phyloP scores from a whole-genome alignment of 2,888 invertebrate genomes.

The Dasypolia templi region DNA sequence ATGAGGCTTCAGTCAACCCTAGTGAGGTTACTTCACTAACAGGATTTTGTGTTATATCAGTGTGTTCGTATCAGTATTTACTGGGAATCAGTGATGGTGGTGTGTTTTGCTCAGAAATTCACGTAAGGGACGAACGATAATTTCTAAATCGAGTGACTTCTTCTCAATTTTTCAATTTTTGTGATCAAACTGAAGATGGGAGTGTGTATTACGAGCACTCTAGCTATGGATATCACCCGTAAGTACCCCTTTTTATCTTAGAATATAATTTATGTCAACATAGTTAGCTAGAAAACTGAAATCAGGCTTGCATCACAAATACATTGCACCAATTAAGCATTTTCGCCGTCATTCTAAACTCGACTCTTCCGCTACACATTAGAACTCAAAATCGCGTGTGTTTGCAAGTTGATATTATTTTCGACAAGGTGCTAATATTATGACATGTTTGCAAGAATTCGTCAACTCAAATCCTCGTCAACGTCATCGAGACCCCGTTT shows the following conservation, averaged over 20 bases:
- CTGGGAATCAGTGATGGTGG: slow-evolving; percentile 64
- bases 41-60: slow-evolving; percentile 72
- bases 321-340: slow-evolving; percentile 46
- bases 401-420: slow-evolving; percentile 36
- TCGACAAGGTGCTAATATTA: slow-evolving; percentile 45
- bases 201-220: slow-evolving; percentile 83
- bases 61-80: slow-evolving; percentile 66
- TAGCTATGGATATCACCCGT: slow-evolving; percentile 88
- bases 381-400: slow-evolving; percentile 30
- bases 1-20: slow-evolving; percentile 80
- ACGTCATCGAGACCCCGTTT: slow-evolving; percentile 43
- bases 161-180: slow-evolving; percentile 37
- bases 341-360: slow-evolving; percentile 23
- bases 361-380: slow-evolving; percentile 7
- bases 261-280: slow-evolving; percentile 22
- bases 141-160: slow-evolving; percentile 19
- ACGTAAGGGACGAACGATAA: slow-evolving; percentile 37
- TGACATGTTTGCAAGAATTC: slow-evolving; percentile 41
- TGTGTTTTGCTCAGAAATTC: slow-evolving; percentile 61
- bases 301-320: slow-evolving; percentile 52
- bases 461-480: slow-evolving; percentile 34
- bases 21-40: slow-evolving; percentile 74
- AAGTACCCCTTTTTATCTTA: slow-evolving; percentile 70
- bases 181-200: slow-evolving; percentile 77
- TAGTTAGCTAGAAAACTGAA: slow-evolving; percentile 32